Base-by-base conservation (phyloP, 2,113 vertebrate genomes). In the Psittacula cyanocephala region DNA sequence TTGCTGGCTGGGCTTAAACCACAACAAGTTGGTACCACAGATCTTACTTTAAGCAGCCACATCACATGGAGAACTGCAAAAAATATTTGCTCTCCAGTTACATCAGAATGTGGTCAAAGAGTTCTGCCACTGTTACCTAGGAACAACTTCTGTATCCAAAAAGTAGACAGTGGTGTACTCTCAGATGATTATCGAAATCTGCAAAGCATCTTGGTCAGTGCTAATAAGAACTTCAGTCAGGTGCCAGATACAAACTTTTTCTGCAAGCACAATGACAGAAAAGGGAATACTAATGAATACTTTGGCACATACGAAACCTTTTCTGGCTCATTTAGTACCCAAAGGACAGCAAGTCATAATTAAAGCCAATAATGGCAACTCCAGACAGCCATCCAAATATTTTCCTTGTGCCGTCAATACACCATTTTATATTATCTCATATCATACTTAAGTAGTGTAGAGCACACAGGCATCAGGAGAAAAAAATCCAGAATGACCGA, bases 301-400 rank as follows among this genome's bases (percentile, higher is more conserved):
- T 98, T 98, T 98, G 97, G 97, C 97, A 97, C 86, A 93, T 94
- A 52, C 37, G 85, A 92, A 92, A 93, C 47, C 97, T 95, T 97
- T 98, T 97, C 96, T 98, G 98, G 96, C 97, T 97, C 92, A 95
- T 96, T 97, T 96, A 96, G 91, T 96, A 97, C 96, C 96, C 97
- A 95, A 96, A 97, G 98, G 97, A 98, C 92, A 97, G 95, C 81
- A 97, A 97, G 94, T 97, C 97, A 94, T 97, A 98, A 98, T 97
- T 97, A 98, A 97, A 97, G 95, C 96, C 97, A 98, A 97, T 98
- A 97, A 98, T 97, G 97, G 97, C 96, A 98, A 98, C 95, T 97
- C 96, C 97, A 98, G 97, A 98, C 96, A 96, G 95, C 92, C 96
- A 93, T 96, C 92, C 97, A 98, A 98, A 98, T 98, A 97, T 87